Percentiles rank a stretch among this genome's conserved stretches.
phyloP scores from a whole-genome alignment of 2,888 invertebrate species.

The Acrobeloides nanus region DNA sequence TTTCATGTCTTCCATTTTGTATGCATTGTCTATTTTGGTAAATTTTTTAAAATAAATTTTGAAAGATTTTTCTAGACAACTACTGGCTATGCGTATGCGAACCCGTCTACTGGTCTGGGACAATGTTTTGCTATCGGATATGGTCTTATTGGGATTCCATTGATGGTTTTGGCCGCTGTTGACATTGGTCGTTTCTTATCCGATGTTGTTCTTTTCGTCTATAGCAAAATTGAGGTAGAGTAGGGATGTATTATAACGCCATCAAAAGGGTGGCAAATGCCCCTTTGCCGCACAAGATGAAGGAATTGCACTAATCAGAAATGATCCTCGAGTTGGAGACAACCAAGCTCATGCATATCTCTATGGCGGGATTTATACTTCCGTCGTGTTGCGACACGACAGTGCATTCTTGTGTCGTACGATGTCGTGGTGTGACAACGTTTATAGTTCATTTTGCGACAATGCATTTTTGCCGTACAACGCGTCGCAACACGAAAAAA shows the following conservation, averaged over 20 bases:
- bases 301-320: too few relatives aligned
- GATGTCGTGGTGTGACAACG: too few relatives aligned
- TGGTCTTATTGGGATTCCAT: slow-evolving; percentile 45
- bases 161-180: slow-evolving; percentile 52
- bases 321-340: too few relatives aligned
- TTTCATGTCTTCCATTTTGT: slow-evolving; percentile 40
- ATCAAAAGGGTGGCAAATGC: too few relatives aligned
- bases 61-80: slow-evolving; percentile 31
- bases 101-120: slow-evolving; percentile 43
- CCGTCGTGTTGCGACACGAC: too few relatives aligned
- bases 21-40: slow-evolving; percentile 52
- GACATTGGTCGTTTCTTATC: slow-evolving; percentile 52
- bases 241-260: slow-evolving; percentile 3
- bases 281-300: too few relatives aligned
- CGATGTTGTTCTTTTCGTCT: slow-evolving; percentile 41
- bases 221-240: slow-evolving; percentile 32
- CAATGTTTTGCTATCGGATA: slow-evolving; percentile 47
- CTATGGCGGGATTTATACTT: too few relatives aligned
- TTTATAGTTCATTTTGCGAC: too few relatives aligned
- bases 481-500: too few relatives aligned
- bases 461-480: too few relatives aligned
- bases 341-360: too few relatives aligned
- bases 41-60: slow-evolving; percentile 11
- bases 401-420: too few relatives aligned
- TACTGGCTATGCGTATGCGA: slow-evolving; percentile 48